Base-by-base conservation (phyloP, 2,113 vertebrate species). In the Marmota monax region DNA sequence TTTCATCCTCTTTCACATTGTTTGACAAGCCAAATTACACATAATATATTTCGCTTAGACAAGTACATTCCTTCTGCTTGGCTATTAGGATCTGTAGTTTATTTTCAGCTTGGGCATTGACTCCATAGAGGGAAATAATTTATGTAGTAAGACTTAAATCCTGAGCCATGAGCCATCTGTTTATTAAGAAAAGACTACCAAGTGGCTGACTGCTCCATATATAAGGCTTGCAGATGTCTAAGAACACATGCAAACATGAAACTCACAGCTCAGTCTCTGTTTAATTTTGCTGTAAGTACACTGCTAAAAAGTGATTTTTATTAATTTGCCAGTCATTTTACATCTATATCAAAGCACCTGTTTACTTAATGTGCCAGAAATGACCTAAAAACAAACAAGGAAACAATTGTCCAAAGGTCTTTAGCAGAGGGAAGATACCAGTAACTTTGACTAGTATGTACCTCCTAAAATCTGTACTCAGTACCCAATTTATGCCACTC, bases 1-100 rank as follows among this genome's bases (percentile, higher is more conserved):
- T 96, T 95, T 97, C 73, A 78, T 90, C 89, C 95, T 86, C 88
- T 37, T 93, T 93, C 34, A 8, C 4, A 7, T 3, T 94, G 88
- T 73, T 73, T 96, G 96, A 88, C 61, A 95, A 97, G 85, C 77
- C 84, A 97, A 97, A 98, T 94, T n/a, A 96, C 86, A 98, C n/a
- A 67, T 1, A 48, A 70, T 69, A 79, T 7, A 80, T 96, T 98
- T 96, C 0, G 0, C 88, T 90, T 63, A 95, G 95, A 95, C 95
- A 96, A 89, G 53, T 53, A 94, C 73, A 77, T 8, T 16, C 51
- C 94, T 97, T 51, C 91, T 79, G 82, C 74, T 13, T 69, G 86
- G 58, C 73, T 84, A 45, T 34, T 39, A 97, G 63, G 84, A 80
- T 89, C 67, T 94, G 76, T 11, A 88, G 89, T 65, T 89, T 72